Base-by-base conservation (phyloP, 2,888 invertebrate species). In the Chrysina gloriosa region DNA sequence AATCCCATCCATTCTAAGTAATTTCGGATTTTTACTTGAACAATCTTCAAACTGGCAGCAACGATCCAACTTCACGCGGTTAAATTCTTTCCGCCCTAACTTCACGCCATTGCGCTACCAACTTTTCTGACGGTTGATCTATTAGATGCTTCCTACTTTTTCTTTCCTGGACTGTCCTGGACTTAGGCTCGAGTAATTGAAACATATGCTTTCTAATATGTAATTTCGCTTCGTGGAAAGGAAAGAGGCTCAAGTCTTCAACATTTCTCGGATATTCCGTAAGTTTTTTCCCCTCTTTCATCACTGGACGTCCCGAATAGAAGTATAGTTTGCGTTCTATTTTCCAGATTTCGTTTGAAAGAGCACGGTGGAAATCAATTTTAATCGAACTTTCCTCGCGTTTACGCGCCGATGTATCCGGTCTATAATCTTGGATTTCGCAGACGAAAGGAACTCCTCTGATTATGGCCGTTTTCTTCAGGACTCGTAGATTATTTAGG, bases 401-500 rank as follows among this genome's bases (percentile, higher is more conserved):
- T 9, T 14, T 21, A 19, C 7, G 16, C 7, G 45, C 3, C 36
- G 36, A 14, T 2, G 27, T 27, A 0, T 39, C 11, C 25, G 42
- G 23, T 11, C 23, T 39, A 36, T 23, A 7, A 11, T 19, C 1
- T 19, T 9, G 5, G 4, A n/a, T 3, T 25, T 7, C 39, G 9
- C 11, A 39, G 16, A 39, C 23, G 6, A 25, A 23, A 14, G 25
- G n/a, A 21, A 4, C 3, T 25, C 23, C 39, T 39, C 5, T 58
- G 58, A 58, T 39, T 58, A 58, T 58, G 58, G 58, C 58, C 34
- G 23, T 39, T 39, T n/a, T 58, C 23, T 25, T 36, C 7, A 58
- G 58, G 27, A 36, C 39, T 25, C 21, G 25, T 2, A 21, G 56
- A 23, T 25, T 58, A 58, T 58, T 58, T 58, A 58, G 58, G 58